phyloP scores from a whole-genome alignment of 2,888 invertebrate genomes.

The Drosophila paranaensis region DNA sequence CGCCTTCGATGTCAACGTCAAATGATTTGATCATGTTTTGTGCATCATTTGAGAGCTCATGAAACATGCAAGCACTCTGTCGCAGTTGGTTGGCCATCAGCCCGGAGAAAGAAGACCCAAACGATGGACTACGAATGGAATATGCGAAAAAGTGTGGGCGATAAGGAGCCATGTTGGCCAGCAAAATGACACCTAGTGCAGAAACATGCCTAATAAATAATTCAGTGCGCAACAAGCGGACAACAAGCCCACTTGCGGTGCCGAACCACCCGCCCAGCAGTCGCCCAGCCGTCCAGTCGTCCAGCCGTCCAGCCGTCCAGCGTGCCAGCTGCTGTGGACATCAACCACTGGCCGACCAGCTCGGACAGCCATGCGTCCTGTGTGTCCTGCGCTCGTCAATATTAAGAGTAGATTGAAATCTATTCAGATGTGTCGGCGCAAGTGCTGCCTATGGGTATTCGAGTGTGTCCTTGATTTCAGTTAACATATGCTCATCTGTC shows the following conservation, averaged over 20 bases:
- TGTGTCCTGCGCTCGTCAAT: conserved; percentile 39
- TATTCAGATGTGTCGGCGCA: conserved; percentile 68
- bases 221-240: conserved; percentile 78
- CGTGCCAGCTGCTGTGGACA: conserved; percentile 1
- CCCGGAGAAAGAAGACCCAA: conserved; percentile 5
- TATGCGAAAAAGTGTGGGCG: conserved; percentile 17
- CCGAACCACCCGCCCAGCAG: conserved; percentile 1
- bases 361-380: conserved; percentile 27
- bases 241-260: conserved; percentile 69
- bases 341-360: conserved; percentile 29
- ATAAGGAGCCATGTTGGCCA: conserved; percentile 43
- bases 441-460: conserved; percentile 56
- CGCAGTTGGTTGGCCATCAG: conserved; percentile 54
- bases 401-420: conserved; percentile 71
- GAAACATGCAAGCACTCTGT: conserved; percentile 65
- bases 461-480: conserved; percentile 54
- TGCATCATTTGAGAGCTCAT: conserved; percentile 57
- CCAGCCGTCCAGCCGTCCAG: neutral
- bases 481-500: conserved; percentile 17
- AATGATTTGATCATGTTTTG: conserved; percentile 53
- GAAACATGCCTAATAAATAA: conserved; percentile 76
- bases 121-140: conserved; percentile 27
- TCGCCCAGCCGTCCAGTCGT: too few relatives aligned
- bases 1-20: conserved; percentile 5
- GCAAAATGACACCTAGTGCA: conserved; percentile 70